Percentiles rank a stretch among this genome's conserved stretches.
These are phyloP conservation scores for Henicopernis longicauda DNA, from an alignment of 2,113 vertebrate genomes.

Conservation along the genomic window DNA sequence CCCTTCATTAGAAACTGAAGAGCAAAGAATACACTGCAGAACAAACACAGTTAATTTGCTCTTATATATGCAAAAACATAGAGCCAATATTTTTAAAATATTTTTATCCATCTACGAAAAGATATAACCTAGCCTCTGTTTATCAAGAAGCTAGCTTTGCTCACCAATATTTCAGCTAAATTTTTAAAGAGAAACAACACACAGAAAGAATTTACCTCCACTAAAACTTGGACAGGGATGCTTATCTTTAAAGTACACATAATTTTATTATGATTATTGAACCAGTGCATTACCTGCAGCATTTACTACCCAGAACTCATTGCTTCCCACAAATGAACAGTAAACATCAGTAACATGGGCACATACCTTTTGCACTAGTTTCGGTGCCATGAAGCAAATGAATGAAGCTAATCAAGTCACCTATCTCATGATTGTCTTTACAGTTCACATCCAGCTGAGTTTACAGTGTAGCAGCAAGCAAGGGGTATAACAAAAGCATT, in stretches of 20 bases:
- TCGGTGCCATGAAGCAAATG: not conserved
- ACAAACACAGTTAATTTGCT: not conserved
- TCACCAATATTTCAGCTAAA: not conserved
- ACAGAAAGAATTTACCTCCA: not conserved
- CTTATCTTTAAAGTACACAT: not conserved
- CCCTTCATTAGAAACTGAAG: not conserved
- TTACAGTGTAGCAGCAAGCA: not conserved
- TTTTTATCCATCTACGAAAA: not conserved
- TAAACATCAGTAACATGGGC: not conserved
- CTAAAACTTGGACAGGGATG: not conserved
- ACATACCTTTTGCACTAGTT: not conserved
- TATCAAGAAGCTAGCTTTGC: not conserved
- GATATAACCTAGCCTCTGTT: not conserved
- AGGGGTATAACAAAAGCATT: not conserved
- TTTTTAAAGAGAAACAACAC: not conserved
- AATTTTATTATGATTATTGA: not conserved
- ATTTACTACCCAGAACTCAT: not conserved
- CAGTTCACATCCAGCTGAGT: constrained; percentile 15
- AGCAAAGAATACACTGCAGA: not conserved
- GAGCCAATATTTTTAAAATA: not conserved
- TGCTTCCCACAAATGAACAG: not conserved
- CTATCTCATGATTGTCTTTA: not conserved
- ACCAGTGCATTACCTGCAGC: not conserved
- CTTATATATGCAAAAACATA: not conserved
- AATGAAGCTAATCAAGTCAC: not conserved